phyloP scores from a whole-genome alignment of 2,797 vertebrate species.

The Synanceia verrucosa region DNA sequence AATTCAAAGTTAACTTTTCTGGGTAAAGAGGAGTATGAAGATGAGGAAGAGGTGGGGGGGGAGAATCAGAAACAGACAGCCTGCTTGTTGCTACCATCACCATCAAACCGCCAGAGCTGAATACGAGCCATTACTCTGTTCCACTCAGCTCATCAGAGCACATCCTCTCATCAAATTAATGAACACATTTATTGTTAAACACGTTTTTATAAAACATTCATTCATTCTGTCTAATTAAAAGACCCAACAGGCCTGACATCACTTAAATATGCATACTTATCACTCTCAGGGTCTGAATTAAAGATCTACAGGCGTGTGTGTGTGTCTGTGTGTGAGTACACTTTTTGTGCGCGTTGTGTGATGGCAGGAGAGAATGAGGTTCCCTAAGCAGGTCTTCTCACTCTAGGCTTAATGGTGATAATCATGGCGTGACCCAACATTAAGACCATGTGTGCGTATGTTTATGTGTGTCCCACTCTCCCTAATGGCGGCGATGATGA shows the following conservation, averaged over 20 bases:
- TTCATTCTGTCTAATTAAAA: conserved; percentile 86
- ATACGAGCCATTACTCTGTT: conserved; percentile 74
- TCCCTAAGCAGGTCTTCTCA: conserved; percentile 77
- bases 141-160: conserved; percentile 79
- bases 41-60: conserved; percentile 1
- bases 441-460: conserved; percentile 70
- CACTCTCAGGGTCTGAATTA: conserved; percentile 84
- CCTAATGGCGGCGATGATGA: conserved; percentile 82
- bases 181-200: conserved; percentile 86
- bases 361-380: conserved; percentile 62
- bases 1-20: conserved; percentile 59
- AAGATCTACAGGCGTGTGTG: conserved; percentile 73
- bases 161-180: conserved; percentile 82
- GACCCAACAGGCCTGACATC: conserved; percentile 79
- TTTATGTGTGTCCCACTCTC: conserved; percentile 73
- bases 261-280: conserved; percentile 87
- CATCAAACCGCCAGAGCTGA: conserved; percentile 64
- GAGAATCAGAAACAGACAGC: conserved; percentile 38
- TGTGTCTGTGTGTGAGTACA: conserved; percentile 35
- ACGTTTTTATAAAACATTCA: conserved; percentile 85
- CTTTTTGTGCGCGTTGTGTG: conserved; percentile 42
- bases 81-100: conserved; percentile 49
- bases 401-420: conserved; percentile 80
- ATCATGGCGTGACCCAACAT: conserved; percentile 82
- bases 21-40: conserved; percentile 23